Base-by-base conservation (phyloP, 2,888 invertebrate species). In the Glaucopsyche alexis region DNA sequence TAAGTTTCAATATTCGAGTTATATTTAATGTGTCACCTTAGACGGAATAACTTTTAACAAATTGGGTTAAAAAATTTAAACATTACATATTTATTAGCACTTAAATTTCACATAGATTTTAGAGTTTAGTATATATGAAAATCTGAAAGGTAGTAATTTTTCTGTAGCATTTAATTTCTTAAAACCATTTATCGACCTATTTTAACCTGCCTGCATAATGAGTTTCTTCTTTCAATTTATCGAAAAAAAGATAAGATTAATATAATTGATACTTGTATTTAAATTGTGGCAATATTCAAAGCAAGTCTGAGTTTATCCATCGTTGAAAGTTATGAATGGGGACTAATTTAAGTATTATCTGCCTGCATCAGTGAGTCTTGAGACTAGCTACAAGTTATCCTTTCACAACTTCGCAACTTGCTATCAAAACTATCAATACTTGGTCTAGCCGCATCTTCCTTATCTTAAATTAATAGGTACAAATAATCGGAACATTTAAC, bases 401-500 rank as follows among this genome's bases (percentile, higher is more conserved):
- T 66, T 66, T 66, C 66, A 66, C 16, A 42, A 66, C 65, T 66
- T 66, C n/a, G 65, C 42, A 66, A 42, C 13, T 66, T 16, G 40
- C 8, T 66, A 66, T 66, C 65, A 42, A 7, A 66, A 66, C 65
- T 66, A 42, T 66, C 8, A 66, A 42, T 16, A 55, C 19, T 55
- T 55, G 55, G 19, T 55, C 55, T 19, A 9, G 19, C 19, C 19
- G 47, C 55, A 55, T 55, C 55, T 19, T 19, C 9, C 55, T 19
- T 55, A 55, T 19, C 55, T 19, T 55, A 19, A 55, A 40, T 40
- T 40, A 5, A 40, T n/a, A n/a, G n/a, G n/a, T n/a, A n/a, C n/a
- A n/a, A n/a, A n/a, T n/a, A n/a, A n/a, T n/a, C n/a, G n/a, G n/a
- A n/a, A n/a, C n/a, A n/a, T n/a, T n/a, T n/a, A n/a, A n/a, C n/a